phyloP scores from a whole-genome alignment of 35 echinoderm and acorn worm species.

The Chiridota heheva region DNA sequence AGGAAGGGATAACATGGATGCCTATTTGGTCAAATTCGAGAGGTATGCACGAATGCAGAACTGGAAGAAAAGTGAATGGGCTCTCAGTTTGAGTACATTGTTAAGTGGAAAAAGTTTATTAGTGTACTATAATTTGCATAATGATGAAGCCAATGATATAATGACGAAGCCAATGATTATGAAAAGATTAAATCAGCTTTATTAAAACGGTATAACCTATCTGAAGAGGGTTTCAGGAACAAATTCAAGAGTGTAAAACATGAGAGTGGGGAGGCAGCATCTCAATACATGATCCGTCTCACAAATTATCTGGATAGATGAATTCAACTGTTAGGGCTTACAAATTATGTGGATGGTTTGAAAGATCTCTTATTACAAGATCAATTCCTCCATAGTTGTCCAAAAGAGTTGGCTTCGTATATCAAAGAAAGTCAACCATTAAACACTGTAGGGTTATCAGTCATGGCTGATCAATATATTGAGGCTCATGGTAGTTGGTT shows the following conservation, averaged over 20 bases:
- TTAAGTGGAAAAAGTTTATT: slow-evolving; percentile 18
- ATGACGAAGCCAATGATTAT: slow-evolving; percentile 36
- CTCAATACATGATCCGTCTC: slow-evolving; percentile 44
- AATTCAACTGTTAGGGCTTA: slow-evolving; percentile 8
- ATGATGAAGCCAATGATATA: background rate
- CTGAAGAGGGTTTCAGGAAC: slow-evolving; percentile 56
- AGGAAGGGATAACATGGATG: slow-evolving; percentile 31
- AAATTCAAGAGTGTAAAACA: slow-evolving; percentile 50
- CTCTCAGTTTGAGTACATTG: slow-evolving; percentile 38
- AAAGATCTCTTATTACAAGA: slow-evolving; percentile 51
- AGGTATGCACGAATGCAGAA: background rate
- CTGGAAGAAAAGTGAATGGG: slow-evolving; percentile 14
- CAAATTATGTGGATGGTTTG: slow-evolving; percentile 26
- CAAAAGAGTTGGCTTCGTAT: slow-evolving; percentile 21
- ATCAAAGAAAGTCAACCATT: slow-evolving; percentile 51
- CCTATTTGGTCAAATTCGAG: slow-evolving; percentile 4
- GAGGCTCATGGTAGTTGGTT: slow-evolving; percentile 17
- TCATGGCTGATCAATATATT: slow-evolving; percentile 47
- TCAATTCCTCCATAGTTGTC: slow-evolving; percentile 52
- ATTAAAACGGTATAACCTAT: slow-evolving; percentile 44
- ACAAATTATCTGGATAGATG: slow-evolving; percentile 54
- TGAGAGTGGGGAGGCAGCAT: slow-evolving; percentile 27
- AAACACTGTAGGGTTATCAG: slow-evolving; percentile 24
- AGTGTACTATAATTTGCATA: slow-evolving; percentile 20
- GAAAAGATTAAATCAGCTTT: slow-evolving; percentile 38